Percentiles rank a stretch among this genome's conserved stretches.
Conservation (phyloP, 2,888 invertebrate species). For the Clitarchus hookeri region DNA sequence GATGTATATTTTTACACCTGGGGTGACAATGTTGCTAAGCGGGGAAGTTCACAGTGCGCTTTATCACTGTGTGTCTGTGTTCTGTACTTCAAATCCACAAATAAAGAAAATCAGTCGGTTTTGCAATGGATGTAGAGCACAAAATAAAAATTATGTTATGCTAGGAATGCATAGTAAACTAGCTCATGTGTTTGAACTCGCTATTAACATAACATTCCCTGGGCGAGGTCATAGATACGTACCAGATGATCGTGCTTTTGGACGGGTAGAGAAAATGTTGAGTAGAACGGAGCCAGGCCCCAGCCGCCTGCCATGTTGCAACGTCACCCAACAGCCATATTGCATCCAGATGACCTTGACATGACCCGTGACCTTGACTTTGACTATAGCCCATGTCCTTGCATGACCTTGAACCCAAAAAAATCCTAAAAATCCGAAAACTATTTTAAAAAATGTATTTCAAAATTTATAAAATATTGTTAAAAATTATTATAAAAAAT, state of each 20-base stretch:
- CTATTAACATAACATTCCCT: constrained; percentile 11
- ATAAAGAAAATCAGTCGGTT: neutral
- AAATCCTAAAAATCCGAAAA: too few relatives aligned
- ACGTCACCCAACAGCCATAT: too few relatives aligned
- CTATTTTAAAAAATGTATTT: too few relatives aligned
- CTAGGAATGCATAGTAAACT: constrained; percentile 10
- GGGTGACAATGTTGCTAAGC: neutral
- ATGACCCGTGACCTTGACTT: too few relatives aligned
- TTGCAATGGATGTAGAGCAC: constrained; percentile 7
- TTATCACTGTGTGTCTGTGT: neutral
- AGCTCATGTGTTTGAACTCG: neutral
- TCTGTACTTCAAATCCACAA: constrained; percentile 11
- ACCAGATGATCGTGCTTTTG: neutral
- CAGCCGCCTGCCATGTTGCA: too few relatives aligned
- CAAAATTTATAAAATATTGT: too few relatives aligned
- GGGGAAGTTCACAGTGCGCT: constrained; percentile 24
- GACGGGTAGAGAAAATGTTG: constrained; percentile 22
- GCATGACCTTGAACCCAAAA: too few relatives aligned
- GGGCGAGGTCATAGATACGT: constrained; percentile 19
- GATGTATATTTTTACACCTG: constrained; percentile 21
- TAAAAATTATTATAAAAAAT: too few relatives aligned
- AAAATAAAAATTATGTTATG: constrained; percentile 26
- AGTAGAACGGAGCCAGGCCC: constrained; percentile 1
- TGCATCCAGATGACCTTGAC: too few relatives aligned
- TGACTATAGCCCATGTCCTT: too few relatives aligned